phyloP scores from a whole-genome alignment of 2,888 invertebrate species.

The Trichogramma dendrolimi region DNA sequence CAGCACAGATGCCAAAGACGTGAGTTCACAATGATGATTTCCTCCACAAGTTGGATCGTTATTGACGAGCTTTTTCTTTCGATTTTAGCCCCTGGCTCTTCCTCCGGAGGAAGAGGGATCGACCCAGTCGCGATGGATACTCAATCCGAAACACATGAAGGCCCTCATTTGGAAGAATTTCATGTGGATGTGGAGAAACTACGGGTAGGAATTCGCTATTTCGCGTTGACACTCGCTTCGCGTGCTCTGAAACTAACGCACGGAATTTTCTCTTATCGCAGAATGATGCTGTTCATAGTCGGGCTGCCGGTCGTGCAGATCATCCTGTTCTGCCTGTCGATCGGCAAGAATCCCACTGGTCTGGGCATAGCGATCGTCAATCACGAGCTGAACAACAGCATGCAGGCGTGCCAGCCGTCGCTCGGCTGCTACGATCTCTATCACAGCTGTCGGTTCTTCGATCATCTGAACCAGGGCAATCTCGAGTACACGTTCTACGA shows the following conservation, averaged over 20 bases:
- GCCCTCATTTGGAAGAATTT: constrained; percentile 86
- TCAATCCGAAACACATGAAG: constrained; percentile 70
- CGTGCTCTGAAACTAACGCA: not conserved
- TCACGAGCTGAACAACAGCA: constrained; percentile 60
- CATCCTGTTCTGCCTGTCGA: constrained; percentile 80
- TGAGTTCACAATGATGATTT: constrained; percentile 25
- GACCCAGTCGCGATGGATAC: constrained; percentile 55
- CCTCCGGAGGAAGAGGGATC: constrained; percentile 65
- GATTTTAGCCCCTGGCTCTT: constrained; percentile 56
- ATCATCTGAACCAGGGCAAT: constrained; percentile 65
- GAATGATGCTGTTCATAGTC: constrained; percentile 79
- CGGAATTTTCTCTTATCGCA: constrained; percentile 42
- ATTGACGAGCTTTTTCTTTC: not conserved
- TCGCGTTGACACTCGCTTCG: not conserved
- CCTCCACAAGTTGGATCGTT: not conserved
- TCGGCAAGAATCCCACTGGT: constrained; percentile 79
- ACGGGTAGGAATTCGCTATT: constrained; percentile 58
- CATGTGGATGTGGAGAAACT: constrained; percentile 79
- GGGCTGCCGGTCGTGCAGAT: constrained; percentile 83
- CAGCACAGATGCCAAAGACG: constrained; percentile 46
- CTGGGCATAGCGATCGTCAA: constrained; percentile 77
- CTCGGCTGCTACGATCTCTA: constrained; percentile 61
- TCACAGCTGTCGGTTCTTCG: constrained; percentile 75
- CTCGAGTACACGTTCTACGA: constrained; percentile 63
- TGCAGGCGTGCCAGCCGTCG: constrained; percentile 42